Conservation (phyloP, 2,113 vertebrate species). For the Electrona antarctica region DNA sequence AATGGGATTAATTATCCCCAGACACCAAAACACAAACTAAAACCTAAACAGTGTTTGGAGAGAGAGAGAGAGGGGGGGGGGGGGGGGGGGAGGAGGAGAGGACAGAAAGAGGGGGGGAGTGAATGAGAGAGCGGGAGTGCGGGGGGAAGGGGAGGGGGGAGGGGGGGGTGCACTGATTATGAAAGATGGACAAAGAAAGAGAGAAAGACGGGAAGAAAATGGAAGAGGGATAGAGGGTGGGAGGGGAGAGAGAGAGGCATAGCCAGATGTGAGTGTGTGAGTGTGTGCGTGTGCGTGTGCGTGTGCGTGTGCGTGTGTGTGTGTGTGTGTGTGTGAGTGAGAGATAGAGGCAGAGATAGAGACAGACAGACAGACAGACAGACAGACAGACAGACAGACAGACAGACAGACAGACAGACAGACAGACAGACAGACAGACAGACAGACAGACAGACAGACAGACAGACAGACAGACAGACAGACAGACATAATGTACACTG, state of each 20-base stretch:
- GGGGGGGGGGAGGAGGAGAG: neutral
- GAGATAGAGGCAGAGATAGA: conserved; percentile 15
- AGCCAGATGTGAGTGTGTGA: conserved; percentile 8
- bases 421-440: conserved; percentile 24
- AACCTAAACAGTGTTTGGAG: conserved; percentile 59
- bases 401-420: conserved; percentile 32
- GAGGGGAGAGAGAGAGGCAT: conserved; percentile 16
- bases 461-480: conserved; percentile 39
- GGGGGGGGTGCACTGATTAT: neutral
- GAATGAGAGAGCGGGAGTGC: neutral
- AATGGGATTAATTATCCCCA: conserved; percentile 78
- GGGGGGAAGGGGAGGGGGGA: too few relatives aligned
- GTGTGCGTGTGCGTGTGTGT: neutral
- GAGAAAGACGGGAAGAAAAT: conserved; percentile 40
- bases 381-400: conserved; percentile 28
- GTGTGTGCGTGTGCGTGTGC: neutral
- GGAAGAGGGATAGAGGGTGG: neutral
- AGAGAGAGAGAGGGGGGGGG: conserved; percentile 28
- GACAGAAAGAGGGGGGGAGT: neutral
- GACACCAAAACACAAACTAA: conserved; percentile 72
- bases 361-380: conserved; percentile 25
- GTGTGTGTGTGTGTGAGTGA: conserved; percentile 26
- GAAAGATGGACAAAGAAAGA: conserved; percentile 35
- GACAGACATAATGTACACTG: conserved; percentile 5
- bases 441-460: conserved; percentile 33